Evolutionary conservation across 2,113 vertebrate genomes (phyloP), one percentile per base, ranked within the genome.

Genomic region (Bungarus multicinctus): DNA sequence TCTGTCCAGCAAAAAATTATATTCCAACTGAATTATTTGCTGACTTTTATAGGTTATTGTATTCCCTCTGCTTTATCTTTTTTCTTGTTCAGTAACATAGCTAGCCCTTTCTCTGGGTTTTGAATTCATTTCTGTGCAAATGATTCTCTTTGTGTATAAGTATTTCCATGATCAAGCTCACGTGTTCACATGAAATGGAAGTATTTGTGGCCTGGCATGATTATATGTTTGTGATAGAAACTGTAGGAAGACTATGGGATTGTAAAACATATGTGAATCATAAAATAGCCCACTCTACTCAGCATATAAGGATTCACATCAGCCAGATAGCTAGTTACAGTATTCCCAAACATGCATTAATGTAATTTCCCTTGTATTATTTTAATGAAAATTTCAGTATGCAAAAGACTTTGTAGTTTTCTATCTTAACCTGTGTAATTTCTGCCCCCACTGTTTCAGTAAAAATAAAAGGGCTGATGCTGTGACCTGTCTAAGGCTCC

Each of bases 1-100:
- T 89, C 92, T 93, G 90, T 93, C 91, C 93, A 89, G 93, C 91
- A 94, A 95, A 93, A 97, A 96, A 94, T 58, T 43, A 91, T 91
- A 94, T 85, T 92, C 89, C 93, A 95, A 94, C 85, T 60, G 50
- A 69, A 94, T 89, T 87, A 95, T 95, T 94, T 95, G 86, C 96
- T 93, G 94, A 94, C 92, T 95, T 96, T 96, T 92, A 54, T 57
- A 93, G 92, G 94, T 93, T 95, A 87, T 95, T 96, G 92, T 93
- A 10, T 81, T 91, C 14, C 0, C 52, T 90, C 81, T 89, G 91
- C 94, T 96, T 95, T 91, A 94, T 97, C 88, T 97, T 94, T 94
- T 81, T 85, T 43, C 52, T 94, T 85, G 91, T 88, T 45, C 2
- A 0, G 91, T 4, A n/a, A 88, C 10, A 53, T 3, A 91, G 90